Evolutionary conservation across 2,888 invertebrate species (phyloP).

Genomic region (Eutolmus rufibarbis): DNA sequence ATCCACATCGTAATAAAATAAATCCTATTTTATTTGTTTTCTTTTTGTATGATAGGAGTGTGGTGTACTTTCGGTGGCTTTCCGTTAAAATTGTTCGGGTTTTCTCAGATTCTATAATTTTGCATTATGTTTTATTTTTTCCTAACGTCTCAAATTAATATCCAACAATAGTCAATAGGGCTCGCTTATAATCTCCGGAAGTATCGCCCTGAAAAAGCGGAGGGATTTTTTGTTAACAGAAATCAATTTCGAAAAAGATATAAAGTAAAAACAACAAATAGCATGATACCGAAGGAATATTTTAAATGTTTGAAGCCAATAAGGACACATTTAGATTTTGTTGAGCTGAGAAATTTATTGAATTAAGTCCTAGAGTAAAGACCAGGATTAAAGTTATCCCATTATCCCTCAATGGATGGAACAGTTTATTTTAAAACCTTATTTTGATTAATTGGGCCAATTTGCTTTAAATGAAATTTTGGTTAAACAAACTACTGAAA

Average conservation of each 20-base stretch:
- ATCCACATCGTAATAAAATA: neutral
- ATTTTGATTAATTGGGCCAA: neutral
- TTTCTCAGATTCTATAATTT: slow-evolving; percentile 7
- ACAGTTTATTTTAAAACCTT: too few relatives aligned
- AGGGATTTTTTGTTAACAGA: slow-evolving; percentile 38
- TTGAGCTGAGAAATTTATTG: neutral
- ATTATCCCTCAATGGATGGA: neutral
- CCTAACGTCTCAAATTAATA: slow-evolving; percentile 51
- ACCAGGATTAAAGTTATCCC: neutral
- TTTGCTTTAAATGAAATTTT: neutral
- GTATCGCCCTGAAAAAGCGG: slow-evolving; percentile 81
- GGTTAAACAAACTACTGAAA: neutral
- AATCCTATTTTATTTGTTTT: neutral
- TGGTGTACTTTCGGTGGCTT: slow-evolving; percentile 43
- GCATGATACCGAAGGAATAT: neutral
- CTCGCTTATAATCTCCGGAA: slow-evolving; percentile 91
- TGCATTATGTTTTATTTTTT: neutral
- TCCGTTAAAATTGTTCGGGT: neutral
- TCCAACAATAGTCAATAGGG: slow-evolving; percentile 83
- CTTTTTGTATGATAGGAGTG: neutral
- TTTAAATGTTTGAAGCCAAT: neutral
- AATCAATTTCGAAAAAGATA: neutral
- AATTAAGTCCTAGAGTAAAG: neutral
- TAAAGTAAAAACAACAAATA: neutral
- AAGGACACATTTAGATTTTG: neutral